Percentiles rank a stretch among this genome's conserved stretches.
These are phyloP conservation scores for Tubulanus polymorphus DNA, from an alignment of 2,888 invertebrate species.

Conservation along the genomic window DNA sequence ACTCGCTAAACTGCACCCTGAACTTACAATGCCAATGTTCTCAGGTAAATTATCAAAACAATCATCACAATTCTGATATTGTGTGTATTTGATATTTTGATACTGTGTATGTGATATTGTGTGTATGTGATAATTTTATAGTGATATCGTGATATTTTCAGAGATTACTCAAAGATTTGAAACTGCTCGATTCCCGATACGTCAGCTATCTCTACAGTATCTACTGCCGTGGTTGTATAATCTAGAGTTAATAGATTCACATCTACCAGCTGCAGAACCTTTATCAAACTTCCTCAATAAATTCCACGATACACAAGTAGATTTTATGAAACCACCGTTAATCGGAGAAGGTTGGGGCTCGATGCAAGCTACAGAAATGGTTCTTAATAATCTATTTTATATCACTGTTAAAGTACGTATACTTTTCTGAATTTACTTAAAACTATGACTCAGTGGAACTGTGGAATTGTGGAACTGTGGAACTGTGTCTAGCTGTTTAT, in stretches of 20 bases:
- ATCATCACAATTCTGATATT: too few species aligned
- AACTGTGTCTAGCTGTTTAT: too few species aligned
- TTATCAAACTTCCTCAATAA: slow-evolving; percentile 42
- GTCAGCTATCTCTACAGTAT: slow-evolving; percentile 85
- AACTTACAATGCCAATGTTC: slow-evolving; percentile 98
- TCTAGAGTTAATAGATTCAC: slow-evolving; percentile 96
- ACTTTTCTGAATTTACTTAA: slow-evolving; percentile 4
- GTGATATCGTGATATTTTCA: slow-evolving; percentile 52
- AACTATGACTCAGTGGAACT: too few species aligned
- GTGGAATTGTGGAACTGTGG: too few species aligned
- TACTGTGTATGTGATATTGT: too few species aligned
- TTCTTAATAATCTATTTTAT: slow-evolving; percentile 96
- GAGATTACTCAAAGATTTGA: slow-evolving; percentile 97
- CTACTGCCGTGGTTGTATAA: slow-evolving; percentile 96
- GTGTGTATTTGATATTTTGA: too few species aligned
- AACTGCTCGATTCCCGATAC: slow-evolving; percentile 88
- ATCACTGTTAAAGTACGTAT: slow-evolving; percentile 69
- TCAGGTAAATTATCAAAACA: too few species aligned
- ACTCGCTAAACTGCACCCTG: slow-evolving; percentile 89
- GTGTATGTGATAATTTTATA: too few species aligned
- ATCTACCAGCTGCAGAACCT: slow-evolving; percentile 66
- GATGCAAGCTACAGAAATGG: slow-evolving; percentile 99
- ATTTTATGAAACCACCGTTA: slow-evolving; percentile 58
- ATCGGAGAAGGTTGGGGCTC: slow-evolving; percentile 95
- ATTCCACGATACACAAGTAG: slow-evolving; percentile 60